These are phyloP conservation scores for Ptychodera flava DNA, from an alignment of 35 echinoderm and acorn worm species.

Conservation along the genomic window DNA sequence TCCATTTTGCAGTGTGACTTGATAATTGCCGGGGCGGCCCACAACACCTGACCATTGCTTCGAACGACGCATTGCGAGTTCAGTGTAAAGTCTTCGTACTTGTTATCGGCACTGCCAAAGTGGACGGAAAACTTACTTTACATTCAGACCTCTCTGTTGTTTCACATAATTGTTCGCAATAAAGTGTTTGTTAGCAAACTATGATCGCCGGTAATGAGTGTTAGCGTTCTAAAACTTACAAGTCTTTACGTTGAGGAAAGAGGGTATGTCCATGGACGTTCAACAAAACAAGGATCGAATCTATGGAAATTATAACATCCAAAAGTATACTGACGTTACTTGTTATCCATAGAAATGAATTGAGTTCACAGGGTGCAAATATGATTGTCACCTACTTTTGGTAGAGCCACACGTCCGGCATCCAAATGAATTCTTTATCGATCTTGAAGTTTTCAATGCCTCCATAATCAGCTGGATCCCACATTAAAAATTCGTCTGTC, in stretches of 20 bases:
- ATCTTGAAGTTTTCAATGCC: slow-evolving; percentile 77
- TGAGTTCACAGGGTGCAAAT: no score
- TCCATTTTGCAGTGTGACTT: slow-evolving; percentile 97
- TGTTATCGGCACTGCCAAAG: slow-evolving; percentile 63
- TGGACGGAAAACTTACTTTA: background rate
- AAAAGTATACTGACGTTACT: no score
- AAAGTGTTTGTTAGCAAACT: no score
- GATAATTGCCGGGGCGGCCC: slow-evolving; percentile 93
- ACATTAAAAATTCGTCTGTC: slow-evolving; percentile 79
- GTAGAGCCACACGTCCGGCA: slow-evolving; percentile 81
- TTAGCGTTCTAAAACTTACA: no score
- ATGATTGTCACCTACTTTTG: slow-evolving; percentile 98
- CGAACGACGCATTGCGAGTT: slow-evolving; percentile 91
- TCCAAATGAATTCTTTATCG: slow-evolving; percentile 54
- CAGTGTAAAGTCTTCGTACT: slow-evolving; percentile 87
- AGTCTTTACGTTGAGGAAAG: no score
- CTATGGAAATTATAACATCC: no score
- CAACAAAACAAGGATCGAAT: no score
- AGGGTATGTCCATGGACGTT: no score
- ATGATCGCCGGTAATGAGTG: no score
- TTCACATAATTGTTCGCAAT: no score
- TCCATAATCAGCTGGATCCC: slow-evolving; percentile 71
- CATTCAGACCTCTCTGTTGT: no score
- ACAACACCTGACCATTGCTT: slow-evolving; percentile 63
- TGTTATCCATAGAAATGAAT: no score